These are phyloP conservation scores for Drosophila emarginata DNA, from an alignment of 2,888 invertebrate species.

Conservation along the genomic window DNA sequence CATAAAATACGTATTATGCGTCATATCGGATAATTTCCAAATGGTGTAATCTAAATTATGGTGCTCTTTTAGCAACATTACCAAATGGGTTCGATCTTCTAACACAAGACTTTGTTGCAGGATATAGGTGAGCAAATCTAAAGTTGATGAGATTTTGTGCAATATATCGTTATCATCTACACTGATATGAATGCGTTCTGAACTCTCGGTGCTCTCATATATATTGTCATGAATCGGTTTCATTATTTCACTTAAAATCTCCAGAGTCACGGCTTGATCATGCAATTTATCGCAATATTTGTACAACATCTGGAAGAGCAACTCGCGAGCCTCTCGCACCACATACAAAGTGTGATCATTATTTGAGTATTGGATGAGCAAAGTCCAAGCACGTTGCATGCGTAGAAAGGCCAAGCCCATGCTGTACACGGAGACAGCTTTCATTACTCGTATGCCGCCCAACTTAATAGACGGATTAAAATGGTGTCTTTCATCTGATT, in stretches of 20 bases:
- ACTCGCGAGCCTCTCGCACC: slow-evolving; percentile 86
- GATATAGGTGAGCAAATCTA: slow-evolving; percentile 85
- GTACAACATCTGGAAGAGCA: slow-evolving; percentile 85
- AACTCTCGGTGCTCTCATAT: slow-evolving; percentile 60
- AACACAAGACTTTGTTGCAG: slow-evolving; percentile 84
- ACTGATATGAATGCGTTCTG: slow-evolving; percentile 79
- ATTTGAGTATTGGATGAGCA: slow-evolving; percentile 86
- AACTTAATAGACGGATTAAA: slow-evolving; percentile 86
- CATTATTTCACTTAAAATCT: slow-evolving; percentile 84
- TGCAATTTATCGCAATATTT: slow-evolving; percentile 82
- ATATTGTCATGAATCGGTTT: slow-evolving; percentile 85
- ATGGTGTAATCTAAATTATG: slow-evolving; percentile 77
- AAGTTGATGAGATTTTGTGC: slow-evolving; percentile 84
- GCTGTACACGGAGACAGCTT: slow-evolving; percentile 85
- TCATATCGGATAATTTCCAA: slow-evolving; percentile 81
- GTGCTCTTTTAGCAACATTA: slow-evolving; percentile 78
- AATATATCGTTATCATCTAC: slow-evolving; percentile 84
- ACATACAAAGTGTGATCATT: slow-evolving; percentile 89
- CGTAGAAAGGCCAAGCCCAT: slow-evolving; percentile 87
- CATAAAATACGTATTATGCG: slow-evolving; percentile 79
- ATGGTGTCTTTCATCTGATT: slow-evolving; percentile 52
- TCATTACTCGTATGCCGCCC: slow-evolving; percentile 86
- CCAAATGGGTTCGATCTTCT: slow-evolving; percentile 79
- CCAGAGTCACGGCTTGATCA: slow-evolving; percentile 84
- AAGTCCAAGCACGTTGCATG: slow-evolving; percentile 86